phyloP scores from a whole-genome alignment of 1,140 invertebrate genomes.

The Adoxophyes honmai region DNA sequence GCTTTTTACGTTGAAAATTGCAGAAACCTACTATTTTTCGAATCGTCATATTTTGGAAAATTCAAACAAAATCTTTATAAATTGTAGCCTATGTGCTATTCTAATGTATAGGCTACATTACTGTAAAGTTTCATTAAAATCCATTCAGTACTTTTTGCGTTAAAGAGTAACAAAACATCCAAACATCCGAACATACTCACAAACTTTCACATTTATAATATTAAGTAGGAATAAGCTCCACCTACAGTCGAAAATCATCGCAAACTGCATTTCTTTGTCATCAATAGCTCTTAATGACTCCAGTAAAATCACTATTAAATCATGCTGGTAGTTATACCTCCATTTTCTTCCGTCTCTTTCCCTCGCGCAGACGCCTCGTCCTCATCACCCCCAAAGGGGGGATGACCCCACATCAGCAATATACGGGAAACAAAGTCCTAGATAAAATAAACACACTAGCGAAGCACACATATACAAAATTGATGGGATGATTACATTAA shows the following conservation, averaged over 20 bases:
- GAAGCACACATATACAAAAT: constrained; percentile 63
- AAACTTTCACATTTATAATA: too few species aligned
- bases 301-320: constrained; percentile 45
- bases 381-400: constrained; percentile 37
- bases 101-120: too few species aligned
- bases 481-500: constrained; percentile 68
- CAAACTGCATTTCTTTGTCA: constrained; percentile 29
- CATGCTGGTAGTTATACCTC: constrained; percentile 33
- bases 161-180: too few species aligned
- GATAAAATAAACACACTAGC: constrained; percentile 56
- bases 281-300: constrained; percentile 43
- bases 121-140: too few species aligned
- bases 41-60: too few species aligned
- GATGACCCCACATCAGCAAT: constrained; percentile 46
- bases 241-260: constrained; percentile 28
- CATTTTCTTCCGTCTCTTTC: constrained; percentile 42
- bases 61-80: too few species aligned
- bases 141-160: too few species aligned
- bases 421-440: constrained; percentile 51
- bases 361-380: constrained; percentile 65
- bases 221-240: too few species aligned
- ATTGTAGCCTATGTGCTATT: too few species aligned
- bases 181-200: too few species aligned
- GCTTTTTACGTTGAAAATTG: too few species aligned
- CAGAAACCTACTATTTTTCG: too few species aligned